Evolutionary conservation across 1,140 invertebrate genomes (phyloP).

Genomic region (Drosophila hydei): DNA sequence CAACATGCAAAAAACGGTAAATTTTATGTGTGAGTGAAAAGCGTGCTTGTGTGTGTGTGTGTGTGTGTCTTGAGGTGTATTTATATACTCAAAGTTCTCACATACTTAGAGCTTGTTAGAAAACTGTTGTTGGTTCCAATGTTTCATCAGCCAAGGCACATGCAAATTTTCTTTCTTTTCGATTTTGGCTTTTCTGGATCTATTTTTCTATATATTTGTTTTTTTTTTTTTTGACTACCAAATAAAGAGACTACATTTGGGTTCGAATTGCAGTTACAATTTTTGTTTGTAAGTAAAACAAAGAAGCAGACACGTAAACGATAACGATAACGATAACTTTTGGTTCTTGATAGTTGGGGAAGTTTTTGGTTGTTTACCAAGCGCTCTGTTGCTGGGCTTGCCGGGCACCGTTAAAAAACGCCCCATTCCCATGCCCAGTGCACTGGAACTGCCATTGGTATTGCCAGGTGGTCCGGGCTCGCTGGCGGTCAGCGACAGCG

Average conservation of each 20-base stretch:
- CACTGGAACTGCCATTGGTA: constrained; percentile 63
- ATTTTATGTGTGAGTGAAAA: constrained; percentile 29
- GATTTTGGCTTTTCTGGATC: neutral
- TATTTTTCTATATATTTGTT: no score
- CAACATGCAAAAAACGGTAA: constrained; percentile 35
- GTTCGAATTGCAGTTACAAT: constrained; percentile 21
- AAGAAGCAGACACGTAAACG: constrained; percentile 52
- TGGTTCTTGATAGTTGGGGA: constrained; percentile 26
- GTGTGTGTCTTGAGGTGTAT: constrained; percentile 1
- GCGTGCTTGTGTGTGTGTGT: constrained; percentile 51
- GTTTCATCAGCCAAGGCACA: constrained; percentile 17
- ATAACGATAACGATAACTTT: constrained; percentile 55
- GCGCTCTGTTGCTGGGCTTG: constrained; percentile 69
- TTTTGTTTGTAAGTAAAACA: constrained; percentile 34
- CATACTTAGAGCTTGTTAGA: constrained; percentile 1
- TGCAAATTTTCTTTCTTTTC: constrained; percentile 41
- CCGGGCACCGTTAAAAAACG: constrained; percentile 82
- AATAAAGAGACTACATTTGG: constrained; percentile 35
- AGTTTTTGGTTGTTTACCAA: constrained; percentile 58
- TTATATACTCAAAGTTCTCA: neutral
- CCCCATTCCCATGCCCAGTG: constrained; percentile 54
- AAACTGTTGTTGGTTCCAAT: constrained; percentile 33
- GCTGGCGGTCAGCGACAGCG: constrained; percentile 65
- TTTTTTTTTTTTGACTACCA: constrained; percentile 45
- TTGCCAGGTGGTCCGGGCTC: constrained; percentile 70